These are phyloP conservation scores for Diploscapter pachys DNA, from an alignment of 1,140 invertebrate species.

Conservation along the genomic window DNA sequence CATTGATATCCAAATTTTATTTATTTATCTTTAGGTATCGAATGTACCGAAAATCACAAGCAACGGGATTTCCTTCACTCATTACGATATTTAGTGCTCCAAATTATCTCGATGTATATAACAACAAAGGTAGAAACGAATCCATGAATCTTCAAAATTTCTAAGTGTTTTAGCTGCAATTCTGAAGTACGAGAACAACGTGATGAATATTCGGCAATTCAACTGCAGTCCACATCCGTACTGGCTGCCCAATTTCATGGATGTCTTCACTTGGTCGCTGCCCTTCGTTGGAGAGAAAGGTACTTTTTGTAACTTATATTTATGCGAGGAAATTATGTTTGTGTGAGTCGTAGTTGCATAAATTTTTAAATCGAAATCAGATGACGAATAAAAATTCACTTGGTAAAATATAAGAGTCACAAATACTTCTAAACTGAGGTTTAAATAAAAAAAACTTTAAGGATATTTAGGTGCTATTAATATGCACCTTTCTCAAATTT, in stretches of 20 bases:
- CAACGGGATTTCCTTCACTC: slow-evolving; percentile 97
- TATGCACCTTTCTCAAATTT: too few relatives aligned
- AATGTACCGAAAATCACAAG: slow-evolving; percentile 99
- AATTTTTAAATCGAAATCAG: too few relatives aligned
- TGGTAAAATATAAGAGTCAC: too few relatives aligned
- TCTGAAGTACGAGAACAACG: slow-evolving; percentile 99
- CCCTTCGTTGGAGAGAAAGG: slow-evolving; percentile 99
- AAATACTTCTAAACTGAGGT: too few relatives aligned
- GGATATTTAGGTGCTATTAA: too few relatives aligned
- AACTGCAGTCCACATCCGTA: slow-evolving; percentile 99
- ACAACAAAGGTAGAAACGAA: slow-evolving; percentile 79
- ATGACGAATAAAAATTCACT: too few relatives aligned
- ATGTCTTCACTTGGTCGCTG: slow-evolving; percentile 99
- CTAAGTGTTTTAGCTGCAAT: slow-evolving; percentile 75
- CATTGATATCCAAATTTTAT: background rate
- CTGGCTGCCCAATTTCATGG: slow-evolving; percentile 99
- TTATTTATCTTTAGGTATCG: slow-evolving; percentile 70
- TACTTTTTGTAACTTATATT: slow-evolving; percentile 56
- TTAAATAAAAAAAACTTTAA: too few relatives aligned
- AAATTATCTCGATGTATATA: slow-evolving; percentile 99
- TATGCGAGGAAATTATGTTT: too few relatives aligned
- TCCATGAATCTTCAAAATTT: background rate
- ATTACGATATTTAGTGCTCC: slow-evolving; percentile 99
- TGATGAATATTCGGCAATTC: slow-evolving; percentile 99
- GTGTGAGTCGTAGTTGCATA: too few relatives aligned